These are phyloP conservation scores for Mus spretus DNA, from an alignment of 2,797 vertebrate genomes.

Conservation along the genomic window DNA sequence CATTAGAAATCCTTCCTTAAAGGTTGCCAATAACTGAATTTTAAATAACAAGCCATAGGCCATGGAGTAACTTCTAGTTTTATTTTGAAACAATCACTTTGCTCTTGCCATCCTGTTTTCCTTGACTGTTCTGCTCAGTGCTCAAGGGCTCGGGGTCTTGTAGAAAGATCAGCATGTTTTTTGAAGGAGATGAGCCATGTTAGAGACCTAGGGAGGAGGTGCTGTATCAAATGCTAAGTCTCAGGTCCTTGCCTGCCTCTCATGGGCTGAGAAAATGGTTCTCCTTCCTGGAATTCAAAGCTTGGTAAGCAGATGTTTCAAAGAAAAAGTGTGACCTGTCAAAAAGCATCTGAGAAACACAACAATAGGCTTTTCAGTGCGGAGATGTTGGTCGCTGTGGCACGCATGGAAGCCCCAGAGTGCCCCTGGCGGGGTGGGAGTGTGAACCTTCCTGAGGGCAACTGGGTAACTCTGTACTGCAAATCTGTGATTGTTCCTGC, in stretches of 20 bases:
- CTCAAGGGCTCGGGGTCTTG: neutral
- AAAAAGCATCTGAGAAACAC: neutral
- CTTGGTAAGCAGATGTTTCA: neutral
- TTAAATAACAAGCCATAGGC: neutral
- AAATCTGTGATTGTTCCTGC: neutral
- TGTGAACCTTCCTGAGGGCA: neutral
- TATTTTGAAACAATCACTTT: neutral
- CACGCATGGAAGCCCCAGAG: neutral
- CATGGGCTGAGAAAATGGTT: neutral
- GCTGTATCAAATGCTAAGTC: accelerated
- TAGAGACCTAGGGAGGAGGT: neutral
- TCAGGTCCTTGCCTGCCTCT: neutral
- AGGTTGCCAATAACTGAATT: conserved; percentile 1
- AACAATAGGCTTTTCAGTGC: neutral
- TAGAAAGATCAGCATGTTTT: neutral
- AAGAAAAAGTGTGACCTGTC: neutral
- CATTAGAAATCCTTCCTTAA: neutral
- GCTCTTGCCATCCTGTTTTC: neutral
- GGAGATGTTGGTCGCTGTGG: neutral
- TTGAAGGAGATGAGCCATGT: neutral
- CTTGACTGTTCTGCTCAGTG: neutral
- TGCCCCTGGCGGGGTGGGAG: neutral
- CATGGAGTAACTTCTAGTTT: neutral
- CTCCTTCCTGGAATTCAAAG: conserved; percentile 1
- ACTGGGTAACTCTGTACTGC: neutral